Percentiles rank a stretch among this genome's conserved stretches.
phyloP scores from a whole-genome alignment of 2,888 invertebrate species.

The Aleiodes alternator region DNA sequence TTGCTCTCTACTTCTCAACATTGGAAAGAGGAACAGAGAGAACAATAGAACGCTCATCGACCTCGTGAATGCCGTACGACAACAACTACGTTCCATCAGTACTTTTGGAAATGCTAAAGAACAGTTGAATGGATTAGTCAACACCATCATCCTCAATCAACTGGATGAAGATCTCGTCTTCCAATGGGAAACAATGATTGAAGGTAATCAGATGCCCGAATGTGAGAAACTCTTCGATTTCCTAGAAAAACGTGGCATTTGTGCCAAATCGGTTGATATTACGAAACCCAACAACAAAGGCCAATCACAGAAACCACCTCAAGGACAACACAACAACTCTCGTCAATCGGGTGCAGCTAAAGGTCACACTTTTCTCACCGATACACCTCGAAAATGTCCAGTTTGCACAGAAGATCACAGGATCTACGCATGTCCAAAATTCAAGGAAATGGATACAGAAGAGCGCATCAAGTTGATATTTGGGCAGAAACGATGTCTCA shows the following conservation, averaged over 20 bases:
- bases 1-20: conserved; percentile 32
- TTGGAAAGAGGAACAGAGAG: conserved; percentile 31
- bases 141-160: conserved; percentile 32
- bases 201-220: conserved; percentile 43
- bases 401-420: conserved; percentile 7
- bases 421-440: conserved; percentile 5
- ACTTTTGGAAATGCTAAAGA: conserved; percentile 32
- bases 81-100: conserved; percentile 48
- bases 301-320: not conserved
- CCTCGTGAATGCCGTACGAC: conserved; percentile 42
- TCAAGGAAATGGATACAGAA: not conserved
- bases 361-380: too few relatives aligned
- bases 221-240: conserved; percentile 44
- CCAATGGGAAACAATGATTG: conserved; percentile 47
- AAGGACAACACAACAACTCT: not conserved
- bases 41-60: conserved; percentile 39
- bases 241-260: conserved; percentile 45
- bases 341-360: too few relatives aligned
- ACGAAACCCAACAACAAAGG: not conserved
- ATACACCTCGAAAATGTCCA: not conserved
- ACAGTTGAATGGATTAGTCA: conserved; percentile 35
- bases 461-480: not conserved
- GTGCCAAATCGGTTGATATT: conserved; percentile 17
- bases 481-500: not conserved
- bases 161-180: conserved; percentile 18